Evolutionary conservation across 2,888 invertebrate genomes (phyloP), one percentile per base, ranked within the genome.

Genomic region (Branchellion lobata): DNA sequence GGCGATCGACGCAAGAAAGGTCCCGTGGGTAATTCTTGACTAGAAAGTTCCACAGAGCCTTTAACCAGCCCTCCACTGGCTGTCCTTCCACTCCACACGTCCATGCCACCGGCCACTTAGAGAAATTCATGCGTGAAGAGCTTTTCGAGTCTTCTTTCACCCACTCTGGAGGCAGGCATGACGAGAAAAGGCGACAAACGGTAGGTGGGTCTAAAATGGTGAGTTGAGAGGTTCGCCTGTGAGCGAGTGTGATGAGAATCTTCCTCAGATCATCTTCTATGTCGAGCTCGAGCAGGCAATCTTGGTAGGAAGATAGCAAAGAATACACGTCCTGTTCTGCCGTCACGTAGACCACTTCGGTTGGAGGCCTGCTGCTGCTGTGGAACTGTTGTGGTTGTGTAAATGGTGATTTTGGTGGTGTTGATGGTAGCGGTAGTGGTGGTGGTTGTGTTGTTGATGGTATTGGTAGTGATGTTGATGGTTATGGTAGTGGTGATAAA

Each of bases 191-290:
- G 27, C 78, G 73, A 29, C 80, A 78, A 31, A 82, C 76, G 2
- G 79, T 31, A 3, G 74, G 33, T 2, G 74, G 21, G 51, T 80
- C 81, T 14, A 83, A 73, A 1, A 81, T 33, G 47, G 80, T 80
- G 53, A 83, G 73, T 79, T 83, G 83, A 0, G 83, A 82, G 78
- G 81, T 83, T 31, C 82, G 82, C 77, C 79, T 79, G 21, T 31
- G 34, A 0, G 81, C 76, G 1, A 74, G 76, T 18, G 47, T 53
- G 18, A 40, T 36, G 34, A 82, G 80, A 53, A 80, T 21, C 53
- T 24, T 24, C 40, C 65, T 78, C 72, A 83, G 57, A n/a, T 82
- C 83, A 8, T 79, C 79, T 21, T 82, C 83, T 5, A 83, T 68
- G 27, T 83, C 82, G 21, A 40, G 68, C 31, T 83, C 82, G 5